These are phyloP conservation scores for Drosophila birchii DNA, from an alignment of 2,888 invertebrate species.

Conservation along the genomic window DNA sequence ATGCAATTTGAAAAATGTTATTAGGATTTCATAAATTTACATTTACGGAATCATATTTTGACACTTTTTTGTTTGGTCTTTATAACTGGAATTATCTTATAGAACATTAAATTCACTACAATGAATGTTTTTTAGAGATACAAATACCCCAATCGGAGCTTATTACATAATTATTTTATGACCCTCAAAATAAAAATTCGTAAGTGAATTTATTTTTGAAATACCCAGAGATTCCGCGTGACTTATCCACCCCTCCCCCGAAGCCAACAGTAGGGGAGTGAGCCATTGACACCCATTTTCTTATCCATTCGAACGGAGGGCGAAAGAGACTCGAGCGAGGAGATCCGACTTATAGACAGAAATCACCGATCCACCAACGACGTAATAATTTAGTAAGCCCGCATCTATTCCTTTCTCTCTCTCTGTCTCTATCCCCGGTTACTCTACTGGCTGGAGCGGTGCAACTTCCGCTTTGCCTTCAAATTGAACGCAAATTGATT, in stretches of 20 bases:
- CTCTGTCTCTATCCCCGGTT: not conserved
- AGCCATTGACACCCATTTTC: constrained; percentile 11
- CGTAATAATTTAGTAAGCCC: constrained; percentile 57
- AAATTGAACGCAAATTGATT: constrained; percentile 74
- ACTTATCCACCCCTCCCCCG: constrained; percentile 19
- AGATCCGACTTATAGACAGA: constrained; percentile 10
- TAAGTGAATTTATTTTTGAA: constrained; percentile 10
- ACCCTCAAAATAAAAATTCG: constrained; percentile 8
- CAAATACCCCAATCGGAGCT: not conserved
- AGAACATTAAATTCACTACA: not conserved
- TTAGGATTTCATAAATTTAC: not conserved
- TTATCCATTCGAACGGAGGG: constrained; percentile 7
- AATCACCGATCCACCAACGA: constrained; percentile 51
- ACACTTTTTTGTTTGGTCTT: not conserved
- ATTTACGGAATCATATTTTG: not conserved
- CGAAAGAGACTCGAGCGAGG: not conserved
- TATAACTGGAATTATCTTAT: not conserved
- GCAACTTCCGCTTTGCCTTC: constrained; percentile 43
- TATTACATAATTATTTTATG: constrained; percentile 15
- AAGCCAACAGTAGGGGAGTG: not conserved
- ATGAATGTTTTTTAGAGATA: not conserved
- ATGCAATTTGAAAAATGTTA: not conserved
- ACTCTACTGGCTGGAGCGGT: constrained; percentile 5
- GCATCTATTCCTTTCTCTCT: constrained; percentile 12
- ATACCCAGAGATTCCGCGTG: constrained; percentile 11